These are phyloP conservation scores for Dromas ardeola DNA, from an alignment of 2,113 vertebrate species.

Conservation along the genomic window DNA sequence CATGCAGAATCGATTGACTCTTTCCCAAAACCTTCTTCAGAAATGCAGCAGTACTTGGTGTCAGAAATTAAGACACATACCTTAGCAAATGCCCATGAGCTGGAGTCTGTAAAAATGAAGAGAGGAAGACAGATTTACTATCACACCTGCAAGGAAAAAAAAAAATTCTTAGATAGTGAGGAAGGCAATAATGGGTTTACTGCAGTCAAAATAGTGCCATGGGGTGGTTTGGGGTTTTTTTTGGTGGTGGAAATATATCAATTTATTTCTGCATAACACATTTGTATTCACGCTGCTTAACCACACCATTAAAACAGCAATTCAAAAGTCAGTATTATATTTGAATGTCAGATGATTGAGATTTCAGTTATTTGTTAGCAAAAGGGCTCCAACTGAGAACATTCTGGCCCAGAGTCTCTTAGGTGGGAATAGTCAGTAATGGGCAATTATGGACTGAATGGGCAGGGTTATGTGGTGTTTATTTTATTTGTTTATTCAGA, in stretches of 20 bases:
- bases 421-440: background rate
- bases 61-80: background rate
- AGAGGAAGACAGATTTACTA: background rate
- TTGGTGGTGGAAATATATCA: background rate
- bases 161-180: background rate
- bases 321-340: slow-evolving; percentile 18
- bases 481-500: background rate
- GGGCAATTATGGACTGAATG: background rate
- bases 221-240: accelerated
- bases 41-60: background rate
- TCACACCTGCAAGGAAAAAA: background rate
- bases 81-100: background rate
- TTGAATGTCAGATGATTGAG: background rate
- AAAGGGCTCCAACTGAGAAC: background rate
- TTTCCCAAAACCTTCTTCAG: background rate
- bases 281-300: background rate
- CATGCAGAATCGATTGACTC: background rate
- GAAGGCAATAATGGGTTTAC: background rate
- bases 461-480: background rate
- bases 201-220: background rate
- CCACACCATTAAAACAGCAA: background rate
- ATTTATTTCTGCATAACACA: background rate
- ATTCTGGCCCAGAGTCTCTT: background rate
- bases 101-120: background rate
- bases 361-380: background rate